Conservation (phyloP, 1,140 invertebrate genomes). For the Hypsibius dujardini region DNA sequence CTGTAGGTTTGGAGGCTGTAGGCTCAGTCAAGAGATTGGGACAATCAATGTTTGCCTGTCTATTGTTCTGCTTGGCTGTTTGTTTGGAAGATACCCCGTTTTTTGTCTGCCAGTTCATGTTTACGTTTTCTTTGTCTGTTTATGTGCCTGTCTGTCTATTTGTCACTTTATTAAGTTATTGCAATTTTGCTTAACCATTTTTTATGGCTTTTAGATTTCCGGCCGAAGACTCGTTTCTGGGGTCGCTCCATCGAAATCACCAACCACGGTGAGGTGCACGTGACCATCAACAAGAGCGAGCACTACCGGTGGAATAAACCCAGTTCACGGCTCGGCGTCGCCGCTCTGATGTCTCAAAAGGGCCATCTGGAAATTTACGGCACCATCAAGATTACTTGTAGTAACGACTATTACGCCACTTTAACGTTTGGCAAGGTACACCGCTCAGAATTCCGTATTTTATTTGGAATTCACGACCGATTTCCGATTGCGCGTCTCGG, state of each 20-base stretch:
- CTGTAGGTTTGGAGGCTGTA: no score
- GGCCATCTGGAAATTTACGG: slow-evolving; percentile 54
- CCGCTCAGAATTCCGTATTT: no score
- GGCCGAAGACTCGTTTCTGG: slow-evolving; percentile 74
- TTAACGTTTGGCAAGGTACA: slow-evolving; percentile 59
- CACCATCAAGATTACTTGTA: slow-evolving; percentile 44
- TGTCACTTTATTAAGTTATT: no score
- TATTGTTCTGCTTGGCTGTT: no score
- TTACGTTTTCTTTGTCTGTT: no score
- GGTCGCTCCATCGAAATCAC: slow-evolving; percentile 72
- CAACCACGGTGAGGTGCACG: slow-evolving; percentile 32
- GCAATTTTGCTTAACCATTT: slow-evolving; percentile 28
- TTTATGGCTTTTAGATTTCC: slow-evolving; percentile 40
- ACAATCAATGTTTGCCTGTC: no score
- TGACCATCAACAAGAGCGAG: slow-evolving; percentile 33
- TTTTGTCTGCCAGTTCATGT: no score
- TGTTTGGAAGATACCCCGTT: no score
- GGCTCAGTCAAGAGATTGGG: no score
- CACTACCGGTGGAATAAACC: slow-evolving; percentile 69
- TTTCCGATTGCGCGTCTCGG: no score
- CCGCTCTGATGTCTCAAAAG: slow-evolving; percentile 68
- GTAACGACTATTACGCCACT: slow-evolving; percentile 28
- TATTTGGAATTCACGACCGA: no score
- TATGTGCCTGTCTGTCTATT: no score
- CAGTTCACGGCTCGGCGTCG: slow-evolving; percentile 54